A percentile compares a stretch with the other conserved stretches of the same genome.
Evolutionary conservation across 2,797 vertebrate species (phyloP).

Genomic region (Enteromius treurensis): DNA sequence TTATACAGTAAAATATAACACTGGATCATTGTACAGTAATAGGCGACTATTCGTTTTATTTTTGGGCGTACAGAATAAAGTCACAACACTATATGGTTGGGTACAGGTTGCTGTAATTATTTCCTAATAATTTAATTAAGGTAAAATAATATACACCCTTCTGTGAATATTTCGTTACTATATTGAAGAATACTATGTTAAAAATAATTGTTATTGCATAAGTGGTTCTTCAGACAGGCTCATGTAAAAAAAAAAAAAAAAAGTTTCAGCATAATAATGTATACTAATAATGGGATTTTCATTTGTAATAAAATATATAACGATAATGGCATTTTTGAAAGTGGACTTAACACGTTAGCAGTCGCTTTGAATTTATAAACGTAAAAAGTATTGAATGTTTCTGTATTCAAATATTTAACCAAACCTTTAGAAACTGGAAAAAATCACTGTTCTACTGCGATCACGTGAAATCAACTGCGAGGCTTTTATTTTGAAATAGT

Average conservation of each 20-base stretch:
- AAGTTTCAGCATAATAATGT: neutral
- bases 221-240: neutral
- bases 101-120: neutral
- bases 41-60: neutral
- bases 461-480: neutral
- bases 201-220: neutral
- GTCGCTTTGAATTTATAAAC: neutral
- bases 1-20: neutral
- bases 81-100: neutral
- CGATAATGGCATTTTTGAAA: neutral
- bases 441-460: too few relatives aligned
- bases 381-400: neutral
- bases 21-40: neutral
- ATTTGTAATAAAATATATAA: neutral
- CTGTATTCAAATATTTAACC: neutral
- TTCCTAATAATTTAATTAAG: neutral
- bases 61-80: neutral
- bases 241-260: neutral
- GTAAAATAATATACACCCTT: neutral
- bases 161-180: neutral
- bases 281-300: neutral
- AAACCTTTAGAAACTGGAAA: neutral
- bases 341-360: neutral
- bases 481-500: constrained; percentile 41
- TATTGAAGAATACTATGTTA: neutral